Base-by-base conservation (phyloP, 2,888 invertebrate species). In the Odontocolon sp. region DNA sequence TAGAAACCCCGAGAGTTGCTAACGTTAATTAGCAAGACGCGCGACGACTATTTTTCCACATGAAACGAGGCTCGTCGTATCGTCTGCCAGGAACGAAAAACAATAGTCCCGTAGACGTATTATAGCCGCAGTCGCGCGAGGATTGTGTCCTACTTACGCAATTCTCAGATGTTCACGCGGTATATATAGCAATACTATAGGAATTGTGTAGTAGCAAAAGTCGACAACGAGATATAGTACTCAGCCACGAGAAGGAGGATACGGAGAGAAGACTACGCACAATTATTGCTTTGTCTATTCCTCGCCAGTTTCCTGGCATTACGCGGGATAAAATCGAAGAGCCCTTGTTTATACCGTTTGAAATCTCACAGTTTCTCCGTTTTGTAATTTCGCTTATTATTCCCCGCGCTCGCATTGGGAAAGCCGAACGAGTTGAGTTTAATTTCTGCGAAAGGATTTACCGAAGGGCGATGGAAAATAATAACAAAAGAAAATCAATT, bases 331-430 rank as follows among this genome's bases (percentile, higher is more conserved):
- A 31, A 9, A 23, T 14, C 47, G 16, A 33, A 21, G 31, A 57
- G 40, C 38, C 26, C 40, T n/a, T 14, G 28, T 67, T 18, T 21
- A 16, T 63, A 47, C 21, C 28, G 36, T 45, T 45, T 21, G 47
- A 63, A 33, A 63, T 74, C 63, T 54, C 69, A 74, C 61, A 74
- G 68, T 74, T 74, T 74, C 74, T 63, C 74, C 61, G 54, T 69
- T 74, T 63, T 36, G 68, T 36, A 50, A 63, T 64, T 66, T 67
- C 26, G 36, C 18, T 71, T 71, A 47, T 70, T 42, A 36, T 56
- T 54, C 23, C 45, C 54, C 45, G 8, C n/a, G 66, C n/a, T 42
- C 45, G 11, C 16, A 6, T 18, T 26, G 50, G 26, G 9, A 9
- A 6, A 14, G 31, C 31, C 31, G 9, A 14, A 18, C 8, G 9